phyloP scores from a whole-genome alignment of 2,888 invertebrate genomes.

The Melanargia galathea region DNA sequence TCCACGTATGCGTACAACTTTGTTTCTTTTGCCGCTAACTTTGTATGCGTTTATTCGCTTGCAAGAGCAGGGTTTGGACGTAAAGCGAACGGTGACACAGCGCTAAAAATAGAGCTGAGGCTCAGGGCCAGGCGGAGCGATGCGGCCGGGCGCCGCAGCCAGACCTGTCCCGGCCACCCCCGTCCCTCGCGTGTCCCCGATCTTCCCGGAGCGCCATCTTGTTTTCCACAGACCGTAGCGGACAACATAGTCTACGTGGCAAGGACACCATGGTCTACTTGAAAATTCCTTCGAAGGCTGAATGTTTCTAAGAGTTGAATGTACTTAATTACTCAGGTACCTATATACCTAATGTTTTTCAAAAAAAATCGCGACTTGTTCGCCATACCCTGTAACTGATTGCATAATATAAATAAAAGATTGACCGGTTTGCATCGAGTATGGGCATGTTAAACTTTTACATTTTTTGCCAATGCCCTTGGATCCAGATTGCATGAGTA shows the following conservation, averaged over 20 bases:
- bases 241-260: constrained; percentile 54
- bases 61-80: constrained; percentile 54
- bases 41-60: constrained; percentile 49
- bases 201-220: constrained; percentile 71
- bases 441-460: constrained; percentile 17
- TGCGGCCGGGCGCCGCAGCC: constrained; percentile 50
- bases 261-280: constrained; percentile 60
- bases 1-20: constrained; percentile 33
- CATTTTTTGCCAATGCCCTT: constrained; percentile 20
- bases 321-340: not conserved
- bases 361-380: constrained; percentile 6
- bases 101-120: constrained; percentile 77
- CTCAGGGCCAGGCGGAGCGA: constrained; percentile 56
- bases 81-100: constrained; percentile 74
- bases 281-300: constrained; percentile 43
- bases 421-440: constrained; percentile 47
- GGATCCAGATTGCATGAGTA: constrained; percentile 1
- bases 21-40: constrained; percentile 46
- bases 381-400: constrained; percentile 40
- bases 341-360: not conserved
- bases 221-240: constrained; percentile 64
- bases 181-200: constrained; percentile 58
- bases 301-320: constrained; percentile 32
- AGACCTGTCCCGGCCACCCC: constrained; percentile 55
- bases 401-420: constrained; percentile 50